Percentiles rank a stretch among this genome's conserved stretches.
Evolutionary conservation across 2,113 vertebrate genomes (phyloP).

Genomic region (Phodopus roborovskii): DNA sequence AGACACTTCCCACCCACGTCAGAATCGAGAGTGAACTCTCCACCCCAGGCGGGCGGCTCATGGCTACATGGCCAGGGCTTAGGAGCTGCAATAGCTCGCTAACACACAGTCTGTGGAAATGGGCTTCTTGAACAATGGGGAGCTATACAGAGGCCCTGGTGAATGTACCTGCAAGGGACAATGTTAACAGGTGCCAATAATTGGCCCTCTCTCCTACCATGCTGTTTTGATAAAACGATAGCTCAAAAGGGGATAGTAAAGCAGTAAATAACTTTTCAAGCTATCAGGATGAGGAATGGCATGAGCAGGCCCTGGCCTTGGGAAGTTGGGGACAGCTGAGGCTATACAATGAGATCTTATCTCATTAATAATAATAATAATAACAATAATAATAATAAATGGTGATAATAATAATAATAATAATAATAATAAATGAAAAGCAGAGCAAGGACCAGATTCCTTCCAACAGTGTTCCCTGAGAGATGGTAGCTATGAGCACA

Average conservation of each 20-base stretch:
- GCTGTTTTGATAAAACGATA: conserved; percentile 54
- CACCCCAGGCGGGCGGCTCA: neutral
- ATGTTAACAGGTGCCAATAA: conserved; percentile 39
- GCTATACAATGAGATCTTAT: neutral
- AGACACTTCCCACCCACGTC: neutral
- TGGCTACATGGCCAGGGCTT: neutral
- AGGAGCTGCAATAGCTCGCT: neutral
- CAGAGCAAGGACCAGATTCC: neutral
- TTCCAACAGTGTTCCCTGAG: neutral
- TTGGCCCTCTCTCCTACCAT: conserved; percentile 23
- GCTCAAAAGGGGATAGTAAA: neutral
- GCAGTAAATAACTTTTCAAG: conserved; percentile 18
- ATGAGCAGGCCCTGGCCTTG: neutral
- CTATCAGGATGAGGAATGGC: neutral
- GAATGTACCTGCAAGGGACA: conserved; percentile 40
- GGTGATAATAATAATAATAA: too few relatives aligned
- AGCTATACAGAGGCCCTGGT: neutral
- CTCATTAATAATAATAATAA: neutral
- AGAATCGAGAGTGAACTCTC: neutral
- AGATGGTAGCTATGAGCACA: neutral
- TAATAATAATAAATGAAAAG: neutral
- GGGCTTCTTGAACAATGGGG: conserved; percentile 4
- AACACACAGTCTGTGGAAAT: neutral
- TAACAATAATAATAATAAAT: neutral
- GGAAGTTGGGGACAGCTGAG: neutral